phyloP scores from a whole-genome alignment of 2,888 invertebrate species.

The Lutraria lutraria region DNA sequence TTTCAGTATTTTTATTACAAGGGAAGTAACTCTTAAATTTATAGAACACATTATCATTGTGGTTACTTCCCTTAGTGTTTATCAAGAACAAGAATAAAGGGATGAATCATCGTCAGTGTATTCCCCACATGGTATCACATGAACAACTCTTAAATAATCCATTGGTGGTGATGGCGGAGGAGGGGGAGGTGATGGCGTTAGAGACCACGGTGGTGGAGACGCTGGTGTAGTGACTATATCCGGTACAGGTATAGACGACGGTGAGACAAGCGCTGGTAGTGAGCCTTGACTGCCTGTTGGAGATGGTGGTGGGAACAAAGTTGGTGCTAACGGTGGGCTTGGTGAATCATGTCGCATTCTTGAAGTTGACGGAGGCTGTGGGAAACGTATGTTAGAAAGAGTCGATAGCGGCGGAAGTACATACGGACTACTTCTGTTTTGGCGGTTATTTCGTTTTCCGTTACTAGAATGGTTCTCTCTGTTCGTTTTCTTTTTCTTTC shows the following conservation, averaged over 20 bases:
- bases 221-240: background rate
- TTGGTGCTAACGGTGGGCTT: conserved; percentile 30
- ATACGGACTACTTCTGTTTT: conserved; percentile 28
- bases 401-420: conserved; percentile 30
- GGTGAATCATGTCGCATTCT: background rate
- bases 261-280: background rate
- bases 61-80: background rate
- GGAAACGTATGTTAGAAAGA: background rate
- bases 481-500: conserved; percentile 34
- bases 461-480: background rate
- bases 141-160: conserved; percentile 26
- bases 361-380: conserved; percentile 15
- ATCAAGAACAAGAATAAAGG: background rate
- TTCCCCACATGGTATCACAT: conserved; percentile 51
- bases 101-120: conserved; percentile 33
- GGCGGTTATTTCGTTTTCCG: background rate
- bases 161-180: conserved; percentile 39
- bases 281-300: background rate
- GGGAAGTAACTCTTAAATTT: background rate
- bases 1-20: background rate
- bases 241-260: conserved; percentile 17
- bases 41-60: background rate
- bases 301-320: background rate
- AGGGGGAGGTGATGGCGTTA: background rate
- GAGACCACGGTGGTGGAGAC: conserved; percentile 20